Evolutionary conservation across 2,797 vertebrate species (phyloP).

Genomic region (Acipenser ruthenus): DNA sequence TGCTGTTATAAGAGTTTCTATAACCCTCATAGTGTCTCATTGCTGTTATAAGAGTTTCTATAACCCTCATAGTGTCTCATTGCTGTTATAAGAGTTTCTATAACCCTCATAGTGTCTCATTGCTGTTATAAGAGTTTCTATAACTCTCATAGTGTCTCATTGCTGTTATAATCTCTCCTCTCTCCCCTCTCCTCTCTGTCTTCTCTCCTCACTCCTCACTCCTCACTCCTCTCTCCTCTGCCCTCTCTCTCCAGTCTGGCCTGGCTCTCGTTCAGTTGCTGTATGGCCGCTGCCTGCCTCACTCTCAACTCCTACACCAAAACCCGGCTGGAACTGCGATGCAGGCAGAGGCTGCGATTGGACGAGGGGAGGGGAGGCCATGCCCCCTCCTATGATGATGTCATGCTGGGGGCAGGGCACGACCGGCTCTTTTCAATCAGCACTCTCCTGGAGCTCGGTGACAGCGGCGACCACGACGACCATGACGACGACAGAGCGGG

Average conservation of each 20-base stretch:
- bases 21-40: too few species aligned
- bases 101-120: too few species aligned
- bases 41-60: too few species aligned
- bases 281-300: slow-evolving; percentile 73
- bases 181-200: too few species aligned
- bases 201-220: background rate
- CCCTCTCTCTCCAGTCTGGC: slow-evolving; percentile 52
- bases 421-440: slow-evolving; percentile 56
- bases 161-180: background rate
- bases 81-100: too few species aligned
- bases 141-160: too few species aligned
- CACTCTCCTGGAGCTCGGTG: slow-evolving; percentile 55
- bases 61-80: too few species aligned
- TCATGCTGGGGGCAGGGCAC: slow-evolving; percentile 45
- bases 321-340: slow-evolving; percentile 67
- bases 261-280: slow-evolving; percentile 78
- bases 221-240: background rate
- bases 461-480: slow-evolving; percentile 53
- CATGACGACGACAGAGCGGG: slow-evolving; percentile 20
- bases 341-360: slow-evolving; percentile 51
- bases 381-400: slow-evolving; percentile 56
- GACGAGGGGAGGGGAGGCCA: slow-evolving; percentile 49
- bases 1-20: too few species aligned
- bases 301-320: slow-evolving; percentile 81
- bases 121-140: too few species aligned